A percentile compares a stretch with the other conserved stretches of the same genome.
These are phyloP conservation scores for Charanyca ferruginea DNA, from an alignment of 2,888 invertebrate species.

Conservation along the genomic window DNA sequence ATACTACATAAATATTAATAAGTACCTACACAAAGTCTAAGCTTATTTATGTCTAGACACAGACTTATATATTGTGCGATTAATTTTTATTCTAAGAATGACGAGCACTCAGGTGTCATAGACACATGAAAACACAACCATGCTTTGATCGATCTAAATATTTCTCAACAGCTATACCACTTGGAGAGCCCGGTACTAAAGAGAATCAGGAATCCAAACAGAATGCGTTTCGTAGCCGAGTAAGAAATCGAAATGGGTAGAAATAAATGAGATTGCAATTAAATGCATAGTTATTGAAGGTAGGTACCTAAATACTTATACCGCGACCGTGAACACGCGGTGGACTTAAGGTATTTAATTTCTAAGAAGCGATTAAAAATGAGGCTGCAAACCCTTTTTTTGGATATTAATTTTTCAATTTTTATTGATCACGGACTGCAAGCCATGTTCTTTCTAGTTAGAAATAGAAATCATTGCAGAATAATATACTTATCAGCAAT, in stretches of 20 bases:
- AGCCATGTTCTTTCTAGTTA: no score
- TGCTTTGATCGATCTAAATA: constrained; percentile 7
- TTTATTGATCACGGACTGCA: not conserved
- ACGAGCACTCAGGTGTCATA: no score
- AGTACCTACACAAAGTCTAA: not conserved
- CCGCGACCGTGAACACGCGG: not conserved
- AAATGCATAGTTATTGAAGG: not conserved
- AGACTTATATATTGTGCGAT: no score
- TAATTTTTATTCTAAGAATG: no score
- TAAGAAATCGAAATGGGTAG: constrained; percentile 13
- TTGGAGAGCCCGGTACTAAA: constrained; percentile 12
- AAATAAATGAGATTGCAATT: no score
- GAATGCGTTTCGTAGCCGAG: no score
- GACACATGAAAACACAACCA: constrained; percentile 11
- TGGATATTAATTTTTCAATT: not conserved
- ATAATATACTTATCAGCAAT: constrained; percentile 24
- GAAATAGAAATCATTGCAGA: not conserved
- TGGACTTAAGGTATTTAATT: not conserved
- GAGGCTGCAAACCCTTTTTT: no score
- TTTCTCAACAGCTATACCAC: constrained; percentile 7
- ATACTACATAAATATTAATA: not conserved
- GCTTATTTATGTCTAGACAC: not conserved
- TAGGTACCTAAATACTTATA: no score
- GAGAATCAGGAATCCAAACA: constrained; percentile 8
- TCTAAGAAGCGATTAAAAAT: no score